phyloP scores from a whole-genome alignment of 2,888 invertebrate species.

The Sturmia bella region DNA sequence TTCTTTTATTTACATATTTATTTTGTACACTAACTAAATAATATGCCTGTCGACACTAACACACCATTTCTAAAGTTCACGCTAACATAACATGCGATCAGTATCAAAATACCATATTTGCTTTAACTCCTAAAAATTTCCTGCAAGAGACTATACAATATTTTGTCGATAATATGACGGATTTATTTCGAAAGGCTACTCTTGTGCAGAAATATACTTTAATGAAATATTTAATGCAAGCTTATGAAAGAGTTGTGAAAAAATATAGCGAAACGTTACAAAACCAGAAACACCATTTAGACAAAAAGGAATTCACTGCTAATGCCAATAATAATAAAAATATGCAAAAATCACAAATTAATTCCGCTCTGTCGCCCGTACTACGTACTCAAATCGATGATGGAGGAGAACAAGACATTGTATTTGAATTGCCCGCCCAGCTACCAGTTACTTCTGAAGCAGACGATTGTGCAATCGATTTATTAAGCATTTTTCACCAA shows the following conservation, averaged over 20 bases:
- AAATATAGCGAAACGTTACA: neutral
- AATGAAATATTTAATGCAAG: slow-evolving; percentile 70
- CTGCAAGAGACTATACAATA: slow-evolving; percentile 68
- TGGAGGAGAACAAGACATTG: neutral
- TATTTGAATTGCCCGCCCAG: neutral
- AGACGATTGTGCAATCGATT: neutral
- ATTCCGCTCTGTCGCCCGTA: neutral
- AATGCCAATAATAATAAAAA: neutral
- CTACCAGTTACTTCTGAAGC: neutral
- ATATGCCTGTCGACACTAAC: slow-evolving; percentile 4
- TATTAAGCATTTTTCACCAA: slow-evolving; percentile 41
- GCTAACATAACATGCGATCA: slow-evolving; percentile 6
- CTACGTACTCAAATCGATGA: neutral
- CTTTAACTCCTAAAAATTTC: slow-evolving; percentile 71
- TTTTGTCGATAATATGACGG: slow-evolving; percentile 69
- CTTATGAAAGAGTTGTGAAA: slow-evolving; percentile 62
- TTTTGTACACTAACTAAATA: slow-evolving; percentile 29
- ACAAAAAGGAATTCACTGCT: neutral
- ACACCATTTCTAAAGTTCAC: slow-evolving; percentile 21
- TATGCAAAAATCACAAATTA: neutral
- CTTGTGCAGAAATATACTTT: slow-evolving; percentile 69
- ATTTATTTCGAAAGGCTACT: slow-evolving; percentile 59
- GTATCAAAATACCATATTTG: slow-evolving; percentile 50
- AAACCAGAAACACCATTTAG: neutral
- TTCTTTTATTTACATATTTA: slow-evolving; percentile 33